A percentile compares a stretch with the other conserved stretches of the same genome.
Evolutionary conservation across 2,113 vertebrate genomes (phyloP).

Genomic region (Hemichromis elongatus): DNA sequence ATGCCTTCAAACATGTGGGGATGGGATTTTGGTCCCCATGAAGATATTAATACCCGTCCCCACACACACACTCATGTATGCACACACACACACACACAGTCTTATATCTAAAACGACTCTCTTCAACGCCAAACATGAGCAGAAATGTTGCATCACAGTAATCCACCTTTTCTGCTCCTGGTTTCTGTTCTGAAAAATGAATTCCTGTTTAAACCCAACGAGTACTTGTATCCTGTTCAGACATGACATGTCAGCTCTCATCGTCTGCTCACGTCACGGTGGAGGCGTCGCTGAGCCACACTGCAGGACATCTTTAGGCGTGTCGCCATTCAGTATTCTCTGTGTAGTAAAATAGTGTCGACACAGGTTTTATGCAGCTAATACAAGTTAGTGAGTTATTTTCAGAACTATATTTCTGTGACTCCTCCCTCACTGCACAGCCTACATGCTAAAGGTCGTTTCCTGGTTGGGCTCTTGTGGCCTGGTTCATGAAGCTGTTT

Average conservation of each 20-base stretch:
- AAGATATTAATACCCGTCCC: too few species aligned
- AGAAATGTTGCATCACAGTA: too few species aligned
- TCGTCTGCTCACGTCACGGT: rapidly evolving
- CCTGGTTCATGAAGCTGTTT: background rate
- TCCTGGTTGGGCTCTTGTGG: background rate
- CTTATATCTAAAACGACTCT: too few species aligned
- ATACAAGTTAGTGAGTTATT: background rate
- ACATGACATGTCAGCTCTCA: rapidly evolving
- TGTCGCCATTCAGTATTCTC: background rate
- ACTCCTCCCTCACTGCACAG: background rate
- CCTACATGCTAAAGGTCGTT: background rate
- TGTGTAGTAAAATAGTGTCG: background rate
- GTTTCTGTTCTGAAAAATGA: too few species aligned
- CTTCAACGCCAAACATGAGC: background rate
- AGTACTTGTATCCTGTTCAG: background rate
- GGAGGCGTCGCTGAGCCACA: background rate
- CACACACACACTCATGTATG: too few species aligned
- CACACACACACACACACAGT: too few species aligned
- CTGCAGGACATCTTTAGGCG: rapidly evolving
- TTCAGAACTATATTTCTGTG: background rate
- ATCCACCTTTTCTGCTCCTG: too few species aligned
- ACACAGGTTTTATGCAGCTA: background rate
- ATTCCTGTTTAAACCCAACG: too few species aligned
- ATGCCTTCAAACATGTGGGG: too few species aligned
- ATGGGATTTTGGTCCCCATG: too few species aligned